A percentile compares a stretch with the other conserved stretches of the same genome.
phyloP scores from a whole-genome alignment of 2,888 invertebrate genomes.

The Cacoxenus indagator region DNA sequence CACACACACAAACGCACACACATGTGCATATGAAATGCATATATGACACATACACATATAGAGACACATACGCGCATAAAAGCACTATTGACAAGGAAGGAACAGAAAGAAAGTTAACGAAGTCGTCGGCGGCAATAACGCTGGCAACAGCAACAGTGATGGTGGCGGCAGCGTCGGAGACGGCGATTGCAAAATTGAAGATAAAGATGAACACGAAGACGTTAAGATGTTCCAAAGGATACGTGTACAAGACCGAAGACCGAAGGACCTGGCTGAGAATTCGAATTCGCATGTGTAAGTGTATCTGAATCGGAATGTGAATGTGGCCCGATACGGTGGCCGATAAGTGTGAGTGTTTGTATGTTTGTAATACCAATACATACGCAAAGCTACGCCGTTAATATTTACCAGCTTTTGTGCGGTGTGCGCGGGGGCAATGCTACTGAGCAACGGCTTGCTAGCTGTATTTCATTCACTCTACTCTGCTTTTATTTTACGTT shows the following conservation, averaged over 20 bases:
- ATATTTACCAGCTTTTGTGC: not conserved
- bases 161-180: not conserved
- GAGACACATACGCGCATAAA: not conserved
- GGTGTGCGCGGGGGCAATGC: not conserved
- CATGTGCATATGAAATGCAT: slow-evolving; percentile 29
- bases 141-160: slow-evolving; percentile 24
- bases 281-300: too few relatives aligned
- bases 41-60: not conserved
- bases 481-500: not conserved
- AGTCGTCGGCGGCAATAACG: not conserved
- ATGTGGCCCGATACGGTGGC: too few relatives aligned
- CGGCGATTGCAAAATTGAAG: slow-evolving; percentile 30
- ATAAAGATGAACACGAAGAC: slow-evolving; percentile 29
- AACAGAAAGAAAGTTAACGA: slow-evolving; percentile 7
- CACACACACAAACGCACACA: slow-evolving; percentile 26
- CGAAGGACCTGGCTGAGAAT: slow-evolving; percentile 15
- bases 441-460: not conserved
- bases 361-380: slow-evolving; percentile 35
- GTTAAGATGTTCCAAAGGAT: not conserved
- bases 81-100: slow-evolving; percentile 51
- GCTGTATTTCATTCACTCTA: not conserved
- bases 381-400: not conserved
- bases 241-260: slow-evolving; percentile 16
- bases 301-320: too few relatives aligned
- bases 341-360: not conserved